A percentile compares a stretch with the other conserved stretches of the same genome.
Conservation (phyloP, 37 sponge, comb jelly and placozoan genomes). For the Spongilla lacustris region DNA sequence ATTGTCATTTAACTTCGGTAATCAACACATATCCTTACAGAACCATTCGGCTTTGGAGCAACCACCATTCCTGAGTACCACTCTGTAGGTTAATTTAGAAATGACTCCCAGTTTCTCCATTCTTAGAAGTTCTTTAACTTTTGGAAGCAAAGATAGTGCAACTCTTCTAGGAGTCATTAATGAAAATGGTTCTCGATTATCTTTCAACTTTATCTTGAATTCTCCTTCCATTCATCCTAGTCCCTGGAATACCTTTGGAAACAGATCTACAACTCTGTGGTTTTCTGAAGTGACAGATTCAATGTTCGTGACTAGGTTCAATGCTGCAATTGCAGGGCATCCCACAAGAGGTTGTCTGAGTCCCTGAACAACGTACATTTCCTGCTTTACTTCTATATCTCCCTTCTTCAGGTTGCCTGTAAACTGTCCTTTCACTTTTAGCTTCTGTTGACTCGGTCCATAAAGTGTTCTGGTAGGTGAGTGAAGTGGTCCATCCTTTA, state of each 20-base stretch:
- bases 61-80: slow-evolving; percentile 29
- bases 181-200: slow-evolving; percentile 8
- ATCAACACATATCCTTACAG: slow-evolving; percentile 22
- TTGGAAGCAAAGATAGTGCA: slow-evolving; percentile 35
- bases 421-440: slow-evolving; percentile 9
- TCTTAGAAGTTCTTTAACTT: slow-evolving; percentile 30
- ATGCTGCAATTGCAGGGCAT: slow-evolving; percentile 33
- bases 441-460: not conserved
- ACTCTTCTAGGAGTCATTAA: slow-evolving; percentile 42
- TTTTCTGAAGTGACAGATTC: not conserved
- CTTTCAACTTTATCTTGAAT: slow-evolving; percentile 20
- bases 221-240: slow-evolving; percentile 33
- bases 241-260: slow-evolving; percentile 26
- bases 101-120: slow-evolving; percentile 45
- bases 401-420: not conserved
- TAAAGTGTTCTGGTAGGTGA: not conserved
- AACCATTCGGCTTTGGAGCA: slow-evolving; percentile 18
- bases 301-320: not conserved
- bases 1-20: slow-evolving; percentile 5
- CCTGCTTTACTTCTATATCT: not conserved
- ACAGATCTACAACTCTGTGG: not conserved
- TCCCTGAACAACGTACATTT: slow-evolving; percentile 4
- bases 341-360: slow-evolving; percentile 13
- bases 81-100: slow-evolving; percentile 7
- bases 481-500: not conserved